Evolutionary conservation across 2,888 invertebrate species (phyloP).

Genomic region (Liopterus haemorrhoidalis): DNA sequence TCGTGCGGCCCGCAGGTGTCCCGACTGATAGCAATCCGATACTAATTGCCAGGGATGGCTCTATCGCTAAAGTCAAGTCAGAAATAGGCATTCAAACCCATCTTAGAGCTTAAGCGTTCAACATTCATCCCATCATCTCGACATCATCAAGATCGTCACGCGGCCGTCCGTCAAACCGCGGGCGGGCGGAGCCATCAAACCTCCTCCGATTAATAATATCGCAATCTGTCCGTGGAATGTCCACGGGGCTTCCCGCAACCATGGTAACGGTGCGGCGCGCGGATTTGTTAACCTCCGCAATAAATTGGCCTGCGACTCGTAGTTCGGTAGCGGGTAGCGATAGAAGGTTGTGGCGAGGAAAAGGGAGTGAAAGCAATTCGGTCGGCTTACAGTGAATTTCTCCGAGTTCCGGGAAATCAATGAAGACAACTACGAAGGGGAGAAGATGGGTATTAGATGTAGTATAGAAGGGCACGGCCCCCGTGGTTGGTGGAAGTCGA

Average conservation of each 20-base stretch:
- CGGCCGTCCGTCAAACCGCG: conserved; percentile 18
- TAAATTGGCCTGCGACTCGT: conserved; percentile 23
- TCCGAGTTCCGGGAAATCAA: conserved; percentile 40
- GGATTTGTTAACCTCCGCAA: conserved; percentile 24
- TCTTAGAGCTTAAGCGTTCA: too few species aligned
- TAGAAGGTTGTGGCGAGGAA: conserved; percentile 31
- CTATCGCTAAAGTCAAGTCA: too few species aligned
- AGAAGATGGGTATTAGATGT: too few species aligned
- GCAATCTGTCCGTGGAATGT: not conserved
- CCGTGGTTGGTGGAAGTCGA: conserved; percentile 2
- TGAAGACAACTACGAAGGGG: conserved; percentile 37
- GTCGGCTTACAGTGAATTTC: conserved; percentile 39
- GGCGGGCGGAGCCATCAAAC: conserved; percentile 10
- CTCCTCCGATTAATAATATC: conserved; percentile 19
- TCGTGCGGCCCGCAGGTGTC: conserved; percentile 16
- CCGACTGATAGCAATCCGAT: too few species aligned
- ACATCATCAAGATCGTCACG: too few species aligned
- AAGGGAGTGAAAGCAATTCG: conserved; percentile 40
- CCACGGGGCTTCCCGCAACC: conserved; percentile 2
- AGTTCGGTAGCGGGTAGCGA: conserved; percentile 9
- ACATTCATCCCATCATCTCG: too few species aligned
- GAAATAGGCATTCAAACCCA: too few species aligned
- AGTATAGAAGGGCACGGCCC: conserved; percentile 1
- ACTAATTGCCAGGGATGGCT: too few species aligned
- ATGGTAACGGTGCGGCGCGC: conserved; percentile 13